A percentile compares a stretch with the other conserved stretches of the same genome.
These are phyloP conservation scores for Heliconius hewitsoni DNA, from an alignment of 1,140 invertebrate species.

Conservation along the genomic window DNA sequence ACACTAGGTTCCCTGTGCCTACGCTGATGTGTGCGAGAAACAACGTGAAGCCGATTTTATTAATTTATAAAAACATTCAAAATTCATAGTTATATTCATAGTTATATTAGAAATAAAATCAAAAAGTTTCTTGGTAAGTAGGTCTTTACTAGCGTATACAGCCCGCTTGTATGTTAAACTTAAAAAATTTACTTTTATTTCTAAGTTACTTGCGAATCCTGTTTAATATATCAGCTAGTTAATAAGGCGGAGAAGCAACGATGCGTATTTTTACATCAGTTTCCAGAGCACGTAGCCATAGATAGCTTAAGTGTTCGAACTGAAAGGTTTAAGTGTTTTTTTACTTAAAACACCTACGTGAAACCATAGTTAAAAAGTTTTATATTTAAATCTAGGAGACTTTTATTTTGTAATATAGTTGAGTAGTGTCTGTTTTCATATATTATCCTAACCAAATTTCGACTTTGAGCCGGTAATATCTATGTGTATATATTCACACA, in stretches of 20 bases:
- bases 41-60: neutral
- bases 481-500: no score
- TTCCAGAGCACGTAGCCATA: constrained; percentile 1
- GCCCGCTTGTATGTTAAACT: no score
- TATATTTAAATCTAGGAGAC: neutral
- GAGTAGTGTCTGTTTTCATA: neutral
- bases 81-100: neutral
- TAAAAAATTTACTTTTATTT: neutral
- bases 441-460: no score
- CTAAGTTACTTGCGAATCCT: neutral
- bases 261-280: neutral
- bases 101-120: no score
- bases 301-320: constrained; percentile 7
- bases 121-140: neutral
- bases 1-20: no score
- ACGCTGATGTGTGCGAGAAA: no score
- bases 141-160: no score
- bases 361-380: neutral
- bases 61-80: neutral
- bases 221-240: neutral
- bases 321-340: constrained; percentile 1
- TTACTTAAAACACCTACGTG: neutral
- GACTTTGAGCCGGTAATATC: no score
- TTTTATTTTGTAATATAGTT: constrained; percentile 1
- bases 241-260: constrained; percentile 3